phyloP scores from a whole-genome alignment of 2,113 vertebrate species.

The Climacteris rufus region DNA sequence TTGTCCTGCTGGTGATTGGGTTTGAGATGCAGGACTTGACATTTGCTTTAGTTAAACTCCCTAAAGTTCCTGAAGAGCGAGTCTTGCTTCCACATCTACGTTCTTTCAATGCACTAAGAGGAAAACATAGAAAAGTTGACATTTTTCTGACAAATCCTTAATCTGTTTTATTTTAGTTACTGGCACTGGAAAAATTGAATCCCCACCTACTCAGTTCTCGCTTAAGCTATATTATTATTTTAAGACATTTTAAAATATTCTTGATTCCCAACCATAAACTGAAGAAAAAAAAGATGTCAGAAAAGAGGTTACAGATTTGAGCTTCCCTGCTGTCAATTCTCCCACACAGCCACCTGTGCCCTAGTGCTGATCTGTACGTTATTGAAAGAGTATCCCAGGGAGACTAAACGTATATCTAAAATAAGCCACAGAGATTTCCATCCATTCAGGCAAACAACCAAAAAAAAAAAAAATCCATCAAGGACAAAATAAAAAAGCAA shows the following conservation, averaged over 20 bases:
- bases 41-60: background rate
- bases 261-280: background rate
- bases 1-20: background rate
- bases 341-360: background rate
- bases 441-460: background rate
- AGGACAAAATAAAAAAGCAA: background rate
- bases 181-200: constrained; percentile 2
- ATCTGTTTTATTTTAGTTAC: constrained; percentile 14
- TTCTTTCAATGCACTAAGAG: background rate
- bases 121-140: constrained; percentile 15
- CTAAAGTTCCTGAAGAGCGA: background rate
- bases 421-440: background rate
- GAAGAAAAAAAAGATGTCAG: background rate
- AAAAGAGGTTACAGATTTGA: background rate
- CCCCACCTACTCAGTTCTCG: background rate
- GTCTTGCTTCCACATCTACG: background rate
- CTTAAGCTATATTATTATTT: constrained; percentile 39
- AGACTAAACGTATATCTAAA: background rate
- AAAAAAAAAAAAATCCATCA: background rate
- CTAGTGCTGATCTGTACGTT: background rate
- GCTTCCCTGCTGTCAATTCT: background rate
- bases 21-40: background rate
- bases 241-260: constrained; percentile 34
- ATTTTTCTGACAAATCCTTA: constrained; percentile 15
- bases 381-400: background rate